Percentiles rank a stretch among this genome's conserved stretches.
Evolutionary conservation across 2,113 vertebrate genomes (phyloP).

Genomic region (Globicephala melas): DNA sequence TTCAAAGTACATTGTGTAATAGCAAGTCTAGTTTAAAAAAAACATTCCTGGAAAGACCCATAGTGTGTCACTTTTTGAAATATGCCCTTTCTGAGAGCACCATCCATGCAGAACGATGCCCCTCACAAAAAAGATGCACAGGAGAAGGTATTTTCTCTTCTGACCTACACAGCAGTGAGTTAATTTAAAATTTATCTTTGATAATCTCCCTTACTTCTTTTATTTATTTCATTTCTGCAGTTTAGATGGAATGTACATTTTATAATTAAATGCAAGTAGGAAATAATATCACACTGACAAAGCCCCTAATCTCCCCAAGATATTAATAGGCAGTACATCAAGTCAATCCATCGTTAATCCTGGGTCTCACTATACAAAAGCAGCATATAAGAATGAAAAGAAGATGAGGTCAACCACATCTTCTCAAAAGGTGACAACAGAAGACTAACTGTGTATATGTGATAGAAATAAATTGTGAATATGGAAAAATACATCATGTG

Average conservation of each 20-base stretch:
- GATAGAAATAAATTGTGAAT: background rate
- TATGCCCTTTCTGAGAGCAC: background rate
- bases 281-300: slow-evolving; percentile 75
- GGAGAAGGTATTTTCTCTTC: slow-evolving; percentile 57
- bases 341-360: slow-evolving; percentile 78
- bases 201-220: slow-evolving; percentile 69
- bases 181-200: slow-evolving; percentile 81
- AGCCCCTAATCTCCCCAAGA: slow-evolving; percentile 79
- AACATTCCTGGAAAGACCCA: slow-evolving; percentile 66
- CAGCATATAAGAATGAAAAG: slow-evolving; percentile 72
- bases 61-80: slow-evolving; percentile 63
- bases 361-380: slow-evolving; percentile 61
- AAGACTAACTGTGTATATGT: background rate
- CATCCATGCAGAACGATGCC: background rate
- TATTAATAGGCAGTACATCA: slow-evolving; percentile 78
- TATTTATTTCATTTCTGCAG: slow-evolving; percentile 75
- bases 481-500: background rate
- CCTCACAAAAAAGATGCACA: slow-evolving; percentile 59
- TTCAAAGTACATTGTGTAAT: slow-evolving; percentile 27
- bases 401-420: slow-evolving; percentile 70
- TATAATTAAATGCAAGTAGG: slow-evolving; percentile 79
- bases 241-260: slow-evolving; percentile 71
- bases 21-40: background rate
- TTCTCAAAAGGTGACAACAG: background rate
- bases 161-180: slow-evolving; percentile 53